Evolutionary conservation across 1,140 invertebrate species (phyloP), one percentile per base, ranked within the genome.

Genomic region (Hydropsyche tenuis): DNA sequence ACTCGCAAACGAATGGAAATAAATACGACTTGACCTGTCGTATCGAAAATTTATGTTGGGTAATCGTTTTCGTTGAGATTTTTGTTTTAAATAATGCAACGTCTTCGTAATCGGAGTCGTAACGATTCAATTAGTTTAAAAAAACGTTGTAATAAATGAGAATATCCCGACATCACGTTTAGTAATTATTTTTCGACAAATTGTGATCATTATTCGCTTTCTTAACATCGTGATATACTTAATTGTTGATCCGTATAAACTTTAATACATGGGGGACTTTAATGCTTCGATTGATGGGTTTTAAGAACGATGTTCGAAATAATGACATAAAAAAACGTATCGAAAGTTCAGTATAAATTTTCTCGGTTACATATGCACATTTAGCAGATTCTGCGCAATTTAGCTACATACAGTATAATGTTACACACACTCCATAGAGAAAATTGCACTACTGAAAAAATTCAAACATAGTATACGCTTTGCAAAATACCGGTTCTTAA

Each of bases 101-200:
- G 45, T 48, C 14, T 48, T 37, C 30, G 30, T 60, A 60, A 60
- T 60, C 2, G 11, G 56, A 60, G 12, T 23, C 5, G 22, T 60
- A 23, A 56, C 51, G 51, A 22, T 18, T 60, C 23, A 60, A 60
- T 60, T n/a, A 60, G 12, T 25, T 9, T 25, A 60, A 60, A 25
- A 56, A 60, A 60, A 60, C 20, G 11, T 53, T 20, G 18, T 53
- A 53, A 53, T 53, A 53, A 53, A 60, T 60, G 7, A 7, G 22
- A 60, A 7, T 20, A 60, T 60, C 23, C 12, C 56, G 22, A 14
- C 56, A 22, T 25, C 56, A 60, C 56, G 56, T 25, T 60, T 60
- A 60, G 42, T 68, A 68, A 68, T 68, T 68, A 68, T 68, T 68
- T 68, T 68, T 68, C 11, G 45, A 68, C 45, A 68, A 68, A 68